Evolutionary conservation across 1,140 invertebrate species (phyloP).

Genomic region (Steinernema feltiae): DNA sequence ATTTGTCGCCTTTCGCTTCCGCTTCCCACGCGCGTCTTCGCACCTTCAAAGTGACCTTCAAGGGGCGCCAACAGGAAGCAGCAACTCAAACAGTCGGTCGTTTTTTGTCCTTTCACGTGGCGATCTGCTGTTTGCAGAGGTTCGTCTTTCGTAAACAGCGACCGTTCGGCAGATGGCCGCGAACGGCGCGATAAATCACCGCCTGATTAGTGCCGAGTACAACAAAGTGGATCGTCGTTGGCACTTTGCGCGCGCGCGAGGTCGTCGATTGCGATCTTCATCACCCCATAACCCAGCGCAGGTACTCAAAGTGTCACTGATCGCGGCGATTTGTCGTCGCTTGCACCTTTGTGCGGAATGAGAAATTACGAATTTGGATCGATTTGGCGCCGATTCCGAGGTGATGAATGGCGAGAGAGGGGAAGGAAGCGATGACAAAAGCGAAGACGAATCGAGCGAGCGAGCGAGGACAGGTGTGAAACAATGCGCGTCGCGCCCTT

Average conservation of each 20-base stretch:
- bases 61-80: neutral
- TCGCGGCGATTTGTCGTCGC: no score
- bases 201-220: neutral
- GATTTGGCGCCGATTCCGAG: neutral
- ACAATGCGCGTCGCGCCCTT: neutral
- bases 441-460: no score
- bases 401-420: no score
- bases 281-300: neutral
- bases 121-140: neutral
- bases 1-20: neutral
- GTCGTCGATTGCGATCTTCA: slow-evolving; percentile 3
- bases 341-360: no score
- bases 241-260: neutral
- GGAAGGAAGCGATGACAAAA: no score
- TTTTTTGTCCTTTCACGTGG: neutral
- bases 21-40: neutral
- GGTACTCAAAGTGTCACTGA: no score
- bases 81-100: neutral
- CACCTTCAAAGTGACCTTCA: neutral
- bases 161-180: neutral
- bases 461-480: neutral
- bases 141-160: neutral
- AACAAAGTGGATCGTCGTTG: neutral
- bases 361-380: no score
- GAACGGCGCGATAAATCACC: neutral